phyloP scores from a whole-genome alignment of 2,797 vertebrate species.

The Hypotaenidia okinawae region DNA sequence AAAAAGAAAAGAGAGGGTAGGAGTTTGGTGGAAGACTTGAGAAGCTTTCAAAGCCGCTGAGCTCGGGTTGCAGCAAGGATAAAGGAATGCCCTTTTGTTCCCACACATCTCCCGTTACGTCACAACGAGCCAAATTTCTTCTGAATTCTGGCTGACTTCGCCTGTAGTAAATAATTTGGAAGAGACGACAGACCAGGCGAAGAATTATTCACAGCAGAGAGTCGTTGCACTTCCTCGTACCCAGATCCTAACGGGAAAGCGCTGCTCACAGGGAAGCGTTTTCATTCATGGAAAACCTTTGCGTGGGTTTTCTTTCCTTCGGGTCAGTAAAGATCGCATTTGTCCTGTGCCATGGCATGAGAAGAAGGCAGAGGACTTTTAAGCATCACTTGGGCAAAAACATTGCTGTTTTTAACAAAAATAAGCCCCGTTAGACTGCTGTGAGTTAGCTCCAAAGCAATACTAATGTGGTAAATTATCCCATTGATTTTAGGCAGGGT shows the following conservation, averaged over 20 bases:
- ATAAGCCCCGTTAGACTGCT: not conserved
- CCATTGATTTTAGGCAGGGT: slow-evolving; percentile 67
- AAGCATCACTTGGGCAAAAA: not conserved
- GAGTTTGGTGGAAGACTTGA: slow-evolving; percentile 66
- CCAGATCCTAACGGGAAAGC: not conserved
- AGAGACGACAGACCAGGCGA: not conserved
- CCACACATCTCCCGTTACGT: slow-evolving; percentile 81
- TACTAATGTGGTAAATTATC: slow-evolving; percentile 53
- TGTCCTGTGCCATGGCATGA: not conserved
- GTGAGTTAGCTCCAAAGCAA: slow-evolving; percentile 30
- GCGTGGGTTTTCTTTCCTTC: not conserved
- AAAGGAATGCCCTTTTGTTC: slow-evolving; percentile 79
- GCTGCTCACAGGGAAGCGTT: not conserved
- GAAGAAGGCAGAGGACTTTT: not conserved
- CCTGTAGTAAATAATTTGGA: slow-evolving; percentile 36
- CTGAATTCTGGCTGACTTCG: slow-evolving; percentile 66
- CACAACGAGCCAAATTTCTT: slow-evolving; percentile 66
- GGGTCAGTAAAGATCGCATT: not conserved
- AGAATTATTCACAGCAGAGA: slow-evolving; percentile 19
- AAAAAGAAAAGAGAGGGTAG: not conserved
- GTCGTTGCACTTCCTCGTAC: not conserved
- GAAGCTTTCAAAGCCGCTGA: slow-evolving; percentile 71
- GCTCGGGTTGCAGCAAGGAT: slow-evolving; percentile 75
- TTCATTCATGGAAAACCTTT: slow-evolving; percentile 24
- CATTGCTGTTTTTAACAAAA: not conserved